Evolutionary conservation across 2,113 vertebrate species (phyloP).

Genomic region (Bufo bufo): DNA sequence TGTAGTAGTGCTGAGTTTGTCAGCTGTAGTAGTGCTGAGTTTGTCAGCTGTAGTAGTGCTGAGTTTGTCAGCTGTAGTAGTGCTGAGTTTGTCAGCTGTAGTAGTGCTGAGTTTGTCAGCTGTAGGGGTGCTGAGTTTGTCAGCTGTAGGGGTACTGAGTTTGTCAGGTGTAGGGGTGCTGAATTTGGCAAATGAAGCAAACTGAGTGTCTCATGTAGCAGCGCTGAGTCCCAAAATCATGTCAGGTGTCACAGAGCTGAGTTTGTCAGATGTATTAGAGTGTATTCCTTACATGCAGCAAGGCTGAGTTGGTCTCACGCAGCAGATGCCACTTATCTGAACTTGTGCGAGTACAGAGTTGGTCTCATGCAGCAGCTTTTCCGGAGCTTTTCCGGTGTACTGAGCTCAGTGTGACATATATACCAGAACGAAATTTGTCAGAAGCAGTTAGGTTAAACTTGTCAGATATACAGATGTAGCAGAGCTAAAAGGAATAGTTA

Average conservation of each 20-base stretch:
- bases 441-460: background rate
- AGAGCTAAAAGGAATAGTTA: background rate
- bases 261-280: background rate
- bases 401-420: background rate
- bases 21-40: background rate
- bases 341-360: no score
- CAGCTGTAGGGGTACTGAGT: background rate
- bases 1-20: background rate
- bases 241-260: background rate
- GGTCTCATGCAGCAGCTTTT: background rate
- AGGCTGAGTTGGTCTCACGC: background rate
- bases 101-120: background rate
- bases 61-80: background rate
- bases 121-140: background rate
- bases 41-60: background rate
- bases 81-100: background rate
- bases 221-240: background rate
- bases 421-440: background rate
- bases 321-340: background rate
- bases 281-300: background rate
- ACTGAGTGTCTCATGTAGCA: background rate
- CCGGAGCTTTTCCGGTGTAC: background rate
- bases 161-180: background rate
- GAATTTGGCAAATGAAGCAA: background rate
- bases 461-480: background rate